Evolutionary conservation across 1,140 invertebrate genomes (phyloP).

Genomic region (Saccostrea echinata): DNA sequence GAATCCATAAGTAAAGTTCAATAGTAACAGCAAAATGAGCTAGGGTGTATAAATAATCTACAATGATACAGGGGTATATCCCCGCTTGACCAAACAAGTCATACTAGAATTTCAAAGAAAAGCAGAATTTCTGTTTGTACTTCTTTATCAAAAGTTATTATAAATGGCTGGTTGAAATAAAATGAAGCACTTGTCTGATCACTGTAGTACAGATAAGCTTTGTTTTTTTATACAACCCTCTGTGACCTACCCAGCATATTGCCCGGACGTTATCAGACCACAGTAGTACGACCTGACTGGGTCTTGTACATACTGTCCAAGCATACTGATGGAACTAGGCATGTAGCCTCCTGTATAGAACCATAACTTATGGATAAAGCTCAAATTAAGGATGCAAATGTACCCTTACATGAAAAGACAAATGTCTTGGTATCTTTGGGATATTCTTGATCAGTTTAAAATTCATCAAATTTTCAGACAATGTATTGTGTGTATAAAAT

Average conservation of each 20-base stretch:
- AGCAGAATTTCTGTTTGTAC: too few relatives aligned
- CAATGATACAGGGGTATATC: background rate
- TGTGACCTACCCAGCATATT: slow-evolving; percentile 68
- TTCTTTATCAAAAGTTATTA: too few relatives aligned
- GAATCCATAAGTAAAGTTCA: background rate
- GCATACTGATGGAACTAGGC: slow-evolving; percentile 68
- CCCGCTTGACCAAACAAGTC: background rate
- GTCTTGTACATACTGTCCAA: slow-evolving; percentile 65
- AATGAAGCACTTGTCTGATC: background rate
- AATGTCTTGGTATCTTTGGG: background rate
- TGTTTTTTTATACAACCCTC: background rate
- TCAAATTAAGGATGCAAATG: background rate
- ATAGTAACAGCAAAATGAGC: background rate
- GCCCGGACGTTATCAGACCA: slow-evolving; percentile 66
- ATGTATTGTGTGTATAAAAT: too few relatives aligned
- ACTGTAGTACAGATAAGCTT: background rate
- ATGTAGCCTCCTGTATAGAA: slow-evolving; percentile 65
- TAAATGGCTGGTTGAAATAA: too few relatives aligned
- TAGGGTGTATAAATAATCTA: background rate
- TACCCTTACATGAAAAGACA: background rate
- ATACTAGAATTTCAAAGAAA: background rate
- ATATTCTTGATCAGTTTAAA: too few relatives aligned
- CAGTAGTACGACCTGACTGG: slow-evolving; percentile 64
- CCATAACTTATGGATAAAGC: background rate
- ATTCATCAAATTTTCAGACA: too few relatives aligned